These are phyloP conservation scores for Dichetophora obliterata DNA, from an alignment of 2,888 invertebrate genomes.

Conservation along the genomic window DNA sequence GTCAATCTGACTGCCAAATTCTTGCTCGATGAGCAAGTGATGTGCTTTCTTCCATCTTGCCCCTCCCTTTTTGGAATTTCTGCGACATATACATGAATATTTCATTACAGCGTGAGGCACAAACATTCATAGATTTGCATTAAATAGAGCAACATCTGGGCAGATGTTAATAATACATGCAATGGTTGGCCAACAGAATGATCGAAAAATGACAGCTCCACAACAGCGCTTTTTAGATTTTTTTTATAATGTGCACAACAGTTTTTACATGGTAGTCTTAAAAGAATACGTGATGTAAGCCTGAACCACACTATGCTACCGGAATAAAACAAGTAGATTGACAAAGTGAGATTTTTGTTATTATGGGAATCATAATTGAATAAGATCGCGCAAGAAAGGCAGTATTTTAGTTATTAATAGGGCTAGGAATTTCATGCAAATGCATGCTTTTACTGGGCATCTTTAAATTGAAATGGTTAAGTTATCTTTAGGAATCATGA, in stretches of 20 bases:
- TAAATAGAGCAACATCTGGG: background rate
- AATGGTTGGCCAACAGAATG: too few species aligned
- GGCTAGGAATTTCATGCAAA: too few species aligned
- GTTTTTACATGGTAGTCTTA: background rate
- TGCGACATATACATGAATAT: conserved; percentile 5
- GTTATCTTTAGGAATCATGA: too few species aligned
- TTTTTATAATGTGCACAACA: too few species aligned
- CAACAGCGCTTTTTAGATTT: too few species aligned
- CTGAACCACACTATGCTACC: background rate
- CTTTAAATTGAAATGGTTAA: too few species aligned
- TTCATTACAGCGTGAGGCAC: background rate
- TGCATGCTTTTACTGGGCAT: too few species aligned
- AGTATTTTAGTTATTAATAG: too few species aligned
- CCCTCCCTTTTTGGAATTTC: background rate
- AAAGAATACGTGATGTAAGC: background rate
- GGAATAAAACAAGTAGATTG: background rate
- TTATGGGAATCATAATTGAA: background rate
- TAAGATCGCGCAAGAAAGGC: too few species aligned
- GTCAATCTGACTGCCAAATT: conserved; percentile 46
- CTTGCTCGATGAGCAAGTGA: background rate
- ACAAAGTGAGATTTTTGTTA: background rate
- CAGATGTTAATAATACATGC: background rate
- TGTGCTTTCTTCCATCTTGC: background rate
- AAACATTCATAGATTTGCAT: background rate
- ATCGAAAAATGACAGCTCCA: too few species aligned